These are phyloP conservation scores for Diglossa cyanea DNA, from an alignment of 2,797 vertebrate genomes.

Conservation along the genomic window DNA sequence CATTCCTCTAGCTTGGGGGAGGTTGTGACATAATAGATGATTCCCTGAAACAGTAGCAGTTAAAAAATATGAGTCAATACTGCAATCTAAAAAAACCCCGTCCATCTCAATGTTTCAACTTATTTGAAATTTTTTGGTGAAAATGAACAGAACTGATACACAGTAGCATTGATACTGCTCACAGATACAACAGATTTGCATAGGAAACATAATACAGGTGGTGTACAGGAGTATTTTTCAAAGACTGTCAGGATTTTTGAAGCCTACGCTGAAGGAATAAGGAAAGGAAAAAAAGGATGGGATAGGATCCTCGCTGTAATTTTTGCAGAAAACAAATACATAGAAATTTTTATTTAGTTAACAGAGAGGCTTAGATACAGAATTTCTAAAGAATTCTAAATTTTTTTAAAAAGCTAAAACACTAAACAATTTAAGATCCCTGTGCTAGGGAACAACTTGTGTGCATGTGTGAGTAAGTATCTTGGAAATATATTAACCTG, in stretches of 20 bases:
- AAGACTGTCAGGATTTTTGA: background rate
- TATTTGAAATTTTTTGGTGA: background rate
- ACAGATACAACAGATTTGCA: background rate
- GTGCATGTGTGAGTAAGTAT: fast-evolving
- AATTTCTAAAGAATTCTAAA: background rate
- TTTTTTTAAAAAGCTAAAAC: background rate
- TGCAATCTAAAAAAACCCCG: background rate
- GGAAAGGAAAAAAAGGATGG: background rate
- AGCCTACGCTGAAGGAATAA: background rate
- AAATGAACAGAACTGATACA: background rate
- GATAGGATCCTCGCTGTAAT: background rate
- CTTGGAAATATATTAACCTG: background rate
- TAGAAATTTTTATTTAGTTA: background rate
- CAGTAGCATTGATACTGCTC: background rate
- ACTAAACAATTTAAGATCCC: background rate
- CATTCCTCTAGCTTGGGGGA: slow-evolving; percentile 94
- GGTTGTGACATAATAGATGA: slow-evolving; percentile 94
- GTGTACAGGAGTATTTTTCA: background rate
- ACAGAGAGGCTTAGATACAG: background rate
- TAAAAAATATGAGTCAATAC: background rate
- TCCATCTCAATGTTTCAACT: background rate
- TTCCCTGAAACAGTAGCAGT: slow-evolving; percentile 79
- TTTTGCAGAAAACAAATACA: background rate
- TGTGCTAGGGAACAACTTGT: background rate
- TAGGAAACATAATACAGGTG: background rate